Percentiles rank a stretch among this genome's conserved stretches.
Conservation (phyloP, 2,888 invertebrate genomes). For the Nasonovia ribisnigri region DNA sequence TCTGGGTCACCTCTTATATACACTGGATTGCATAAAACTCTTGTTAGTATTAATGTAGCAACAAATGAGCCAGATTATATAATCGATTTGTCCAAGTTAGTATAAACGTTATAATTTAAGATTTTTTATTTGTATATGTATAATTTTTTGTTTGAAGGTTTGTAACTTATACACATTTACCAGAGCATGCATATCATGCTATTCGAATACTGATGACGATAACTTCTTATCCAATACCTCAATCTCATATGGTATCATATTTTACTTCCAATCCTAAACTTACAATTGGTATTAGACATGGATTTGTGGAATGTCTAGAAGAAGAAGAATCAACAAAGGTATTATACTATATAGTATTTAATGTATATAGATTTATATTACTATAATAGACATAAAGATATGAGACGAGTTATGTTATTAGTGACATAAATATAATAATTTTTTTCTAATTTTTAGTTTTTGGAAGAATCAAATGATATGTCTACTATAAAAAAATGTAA, state of each 20-base stretch:
- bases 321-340: slow-evolving; percentile 71
- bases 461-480: slow-evolving; percentile 66
- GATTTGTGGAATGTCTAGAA: slow-evolving; percentile 91
- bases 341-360: background rate
- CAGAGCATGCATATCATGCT: slow-evolving; percentile 78
- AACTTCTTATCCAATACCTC: slow-evolving; percentile 77
- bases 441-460: slow-evolving; percentile 51
- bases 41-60: slow-evolving; percentile 83
- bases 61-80: slow-evolving; percentile 84
- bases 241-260: slow-evolving; percentile 80
- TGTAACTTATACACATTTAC: slow-evolving; percentile 78
- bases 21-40: slow-evolving; percentile 83
- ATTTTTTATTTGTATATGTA: background rate
- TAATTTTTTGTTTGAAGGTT: slow-evolving; percentile 71
- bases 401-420: background rate
- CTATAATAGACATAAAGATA: background rate
- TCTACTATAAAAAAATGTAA: slow-evolving; percentile 73
- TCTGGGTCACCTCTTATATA: slow-evolving; percentile 78
- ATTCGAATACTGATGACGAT: slow-evolving; percentile 80
- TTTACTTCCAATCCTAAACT: slow-evolving; percentile 77
- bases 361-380: background rate
- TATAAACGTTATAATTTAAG: slow-evolving; percentile 46
- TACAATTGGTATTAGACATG: slow-evolving; percentile 77
- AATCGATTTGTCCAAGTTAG: slow-evolving; percentile 79
- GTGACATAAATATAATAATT: background rate